A percentile compares a stretch with the other conserved stretches of the same genome.
Evolutionary conservation across 2,888 invertebrate genomes (phyloP).

Genomic region (Polydrusus pterygomalis): DNA sequence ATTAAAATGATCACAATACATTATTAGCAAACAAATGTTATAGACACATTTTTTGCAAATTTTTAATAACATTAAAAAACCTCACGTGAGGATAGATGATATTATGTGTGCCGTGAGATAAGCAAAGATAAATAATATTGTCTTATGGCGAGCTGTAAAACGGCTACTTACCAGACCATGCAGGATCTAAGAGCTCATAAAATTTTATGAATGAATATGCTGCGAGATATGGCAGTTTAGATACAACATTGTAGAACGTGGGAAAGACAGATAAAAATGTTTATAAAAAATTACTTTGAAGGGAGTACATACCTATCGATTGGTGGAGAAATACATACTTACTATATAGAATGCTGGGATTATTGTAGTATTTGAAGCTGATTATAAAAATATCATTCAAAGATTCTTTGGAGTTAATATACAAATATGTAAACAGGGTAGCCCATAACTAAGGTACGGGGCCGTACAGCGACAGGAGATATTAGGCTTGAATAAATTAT

Average conservation of each 20-base stretch:
- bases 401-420: too few relatives aligned
- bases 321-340: too few relatives aligned
- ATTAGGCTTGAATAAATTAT: too few relatives aligned
- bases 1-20: too few relatives aligned
- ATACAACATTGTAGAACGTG: conserved; percentile 60
- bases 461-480: too few relatives aligned
- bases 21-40: too few relatives aligned
- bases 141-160: conserved; percentile 43
- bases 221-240: conserved; percentile 52
- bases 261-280: conserved; percentile 60
- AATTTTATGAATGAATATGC: conserved; percentile 61
- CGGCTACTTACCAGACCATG: conserved; percentile 55
- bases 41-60: background rate
- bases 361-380: too few relatives aligned
- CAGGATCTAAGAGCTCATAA: conserved; percentile 55
- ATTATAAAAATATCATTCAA: too few relatives aligned
- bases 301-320: background rate
- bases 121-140: conserved; percentile 47
- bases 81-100: conserved; percentile 24
- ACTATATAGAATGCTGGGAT: too few relatives aligned
- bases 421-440: too few relatives aligned
- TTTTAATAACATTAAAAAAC: background rate
- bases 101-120: conserved; percentile 19
- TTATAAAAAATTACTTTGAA: conserved; percentile 1
- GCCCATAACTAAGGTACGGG: too few relatives aligned